Conservation (phyloP, 2,113 vertebrate species). For the Colossoma macropomum region DNA sequence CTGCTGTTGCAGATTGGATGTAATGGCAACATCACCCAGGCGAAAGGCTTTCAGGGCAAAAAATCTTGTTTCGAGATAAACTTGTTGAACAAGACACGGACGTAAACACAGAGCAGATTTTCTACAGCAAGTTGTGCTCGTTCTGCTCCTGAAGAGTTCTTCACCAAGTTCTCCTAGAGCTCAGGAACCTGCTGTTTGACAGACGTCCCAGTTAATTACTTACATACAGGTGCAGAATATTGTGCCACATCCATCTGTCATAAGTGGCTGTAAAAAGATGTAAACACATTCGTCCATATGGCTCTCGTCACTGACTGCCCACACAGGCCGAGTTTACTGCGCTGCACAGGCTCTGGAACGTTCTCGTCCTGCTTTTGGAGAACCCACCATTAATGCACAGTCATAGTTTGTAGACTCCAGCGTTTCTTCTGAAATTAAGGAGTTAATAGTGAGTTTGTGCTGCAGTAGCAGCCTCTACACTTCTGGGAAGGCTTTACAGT, state of each 20-base stretch:
- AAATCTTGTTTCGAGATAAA: background rate
- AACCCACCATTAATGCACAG: no score
- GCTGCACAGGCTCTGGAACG: no score
- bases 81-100: background rate
- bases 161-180: background rate
- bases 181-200: background rate
- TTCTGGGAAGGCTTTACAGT: no score
- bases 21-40: background rate
- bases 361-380: no score
- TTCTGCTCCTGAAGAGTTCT: background rate
- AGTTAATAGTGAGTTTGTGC: no score
- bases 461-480: no score
- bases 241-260: background rate
- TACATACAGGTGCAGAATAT: background rate
- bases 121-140: background rate
- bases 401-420: no score
- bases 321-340: background rate
- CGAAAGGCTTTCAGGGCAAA: background rate
- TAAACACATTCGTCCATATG: background rate
- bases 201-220: background rate
- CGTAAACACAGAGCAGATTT: background rate
- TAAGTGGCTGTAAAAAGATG: background rate
- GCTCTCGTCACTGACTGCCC: background rate
- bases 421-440: no score
- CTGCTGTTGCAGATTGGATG: constrained; percentile 46